Percentiles rank a stretch among this genome's conserved stretches.
Conservation (phyloP, 2,888 invertebrate species). For the Biston stratarius region DNA sequence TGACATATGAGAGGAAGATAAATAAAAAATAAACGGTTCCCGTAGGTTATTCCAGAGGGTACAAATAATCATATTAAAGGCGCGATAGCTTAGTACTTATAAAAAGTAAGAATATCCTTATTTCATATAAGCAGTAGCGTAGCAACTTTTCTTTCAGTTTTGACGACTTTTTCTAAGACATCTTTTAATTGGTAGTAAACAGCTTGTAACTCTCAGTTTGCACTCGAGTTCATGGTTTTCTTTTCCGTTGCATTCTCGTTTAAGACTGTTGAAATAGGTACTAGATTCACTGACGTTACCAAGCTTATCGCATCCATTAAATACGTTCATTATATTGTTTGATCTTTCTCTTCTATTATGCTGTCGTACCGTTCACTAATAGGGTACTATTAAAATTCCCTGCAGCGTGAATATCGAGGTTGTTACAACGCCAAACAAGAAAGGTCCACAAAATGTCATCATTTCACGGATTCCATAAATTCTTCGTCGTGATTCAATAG, state of each 20-base stretch:
- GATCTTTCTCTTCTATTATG: constrained; percentile 23
- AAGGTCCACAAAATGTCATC: constrained; percentile 40
- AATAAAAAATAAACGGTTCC: too few relatives aligned
- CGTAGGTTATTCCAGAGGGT: too few relatives aligned
- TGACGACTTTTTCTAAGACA: constrained; percentile 39
- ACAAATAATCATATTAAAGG: too few relatives aligned
- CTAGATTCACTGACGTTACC: constrained; percentile 9
- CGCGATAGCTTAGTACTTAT: background rate
- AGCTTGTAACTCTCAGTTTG: constrained; percentile 13
- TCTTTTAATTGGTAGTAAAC: constrained; percentile 36
- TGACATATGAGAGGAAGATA: too few relatives aligned
- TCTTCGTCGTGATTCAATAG: constrained; percentile 48
- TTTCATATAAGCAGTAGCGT: constrained; percentile 43
- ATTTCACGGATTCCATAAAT: constrained; percentile 48
- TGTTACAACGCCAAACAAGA: constrained; percentile 40
- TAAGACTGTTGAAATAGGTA: constrained; percentile 1
- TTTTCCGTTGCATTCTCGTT: background rate
- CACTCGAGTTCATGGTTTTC: background rate
- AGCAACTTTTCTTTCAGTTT: constrained; percentile 40
- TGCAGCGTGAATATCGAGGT: constrained; percentile 31
- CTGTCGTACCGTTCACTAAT: constrained; percentile 25
- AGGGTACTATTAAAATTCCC: constrained; percentile 33
- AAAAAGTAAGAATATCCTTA: constrained; percentile 34
- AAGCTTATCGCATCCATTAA: constrained; percentile 12
- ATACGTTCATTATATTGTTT: constrained; percentile 14